Base-by-base conservation (phyloP, 2,888 invertebrate species). In the Polyommatus icarus region DNA sequence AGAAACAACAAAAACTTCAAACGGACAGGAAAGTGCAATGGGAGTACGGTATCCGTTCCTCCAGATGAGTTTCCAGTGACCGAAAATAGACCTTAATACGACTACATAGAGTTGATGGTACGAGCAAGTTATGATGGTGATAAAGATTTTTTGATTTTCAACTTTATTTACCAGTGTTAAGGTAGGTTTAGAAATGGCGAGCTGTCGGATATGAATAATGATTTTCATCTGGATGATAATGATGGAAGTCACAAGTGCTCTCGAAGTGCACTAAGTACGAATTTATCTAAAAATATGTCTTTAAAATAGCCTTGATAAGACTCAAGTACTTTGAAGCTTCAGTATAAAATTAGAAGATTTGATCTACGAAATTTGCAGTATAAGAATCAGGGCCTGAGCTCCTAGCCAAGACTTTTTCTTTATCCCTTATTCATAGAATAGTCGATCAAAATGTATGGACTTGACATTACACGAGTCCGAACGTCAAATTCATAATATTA, bases 1-100 rank as follows among this genome's bases (percentile, higher is more conserved):
- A 67, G 67, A 67, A 67, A 67, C 29, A 67, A 67, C 67, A 67
- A 67, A 67, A 73, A 82, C 86, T 85, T 86, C 85, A 85, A 84
- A 82, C 81, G 79, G 80, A 81, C 87, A 89, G 89, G 90, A 90
- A 90, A 89, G 86, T 83, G 82, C 84, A 81, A 81, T 80, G 84
- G 40, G 67, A 83, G 84, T 83, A 83, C 83, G 79, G 83, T 88
- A 89, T 91, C 88, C 90, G 90, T 83, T 80, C 77, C 76, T 79
- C 80, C 81, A 81, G 78, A 79, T 76, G 76, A 76, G 50, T 75
- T n/a, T 67, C 80, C 76, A 80, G 80, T 82, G 82, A 80, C 46
- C 15, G 24, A 76, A 24, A 29, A 50, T 50, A 2, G 71, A 29
- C 67, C 40, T 46, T 76, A 29, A 18, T 4, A 1, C 67, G 1